These are phyloP conservation scores for Polyommatus iphigenia DNA, from an alignment of 2,888 invertebrate species.

Conservation along the genomic window DNA sequence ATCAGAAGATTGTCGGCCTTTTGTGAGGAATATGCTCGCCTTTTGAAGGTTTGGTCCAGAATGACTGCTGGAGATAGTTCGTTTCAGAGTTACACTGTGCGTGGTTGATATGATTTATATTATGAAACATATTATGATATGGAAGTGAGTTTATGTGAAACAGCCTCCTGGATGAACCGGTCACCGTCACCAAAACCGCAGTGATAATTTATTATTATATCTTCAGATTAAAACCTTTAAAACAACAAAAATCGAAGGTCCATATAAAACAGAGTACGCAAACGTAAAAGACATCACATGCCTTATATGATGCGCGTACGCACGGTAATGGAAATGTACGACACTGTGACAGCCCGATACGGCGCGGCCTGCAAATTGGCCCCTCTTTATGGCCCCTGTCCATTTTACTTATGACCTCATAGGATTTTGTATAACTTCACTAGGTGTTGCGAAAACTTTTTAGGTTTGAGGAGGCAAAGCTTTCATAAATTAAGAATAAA, in stretches of 20 bases:
- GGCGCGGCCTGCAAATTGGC: conserved; percentile 66
- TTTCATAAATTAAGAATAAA: background rate
- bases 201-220: too few species aligned
- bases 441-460: background rate
- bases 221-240: background rate
- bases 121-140: too few species aligned
- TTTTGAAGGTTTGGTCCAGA: too few species aligned
- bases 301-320: conserved; percentile 54
- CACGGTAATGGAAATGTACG: conserved; percentile 72
- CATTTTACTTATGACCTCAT: conserved; percentile 8
- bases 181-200: too few species aligned
- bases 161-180: too few species aligned
- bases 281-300: conserved; percentile 41
- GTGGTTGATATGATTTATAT: too few species aligned
- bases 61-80: too few species aligned
- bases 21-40: too few species aligned
- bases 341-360: conserved; percentile 75
- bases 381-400: conserved; percentile 25
- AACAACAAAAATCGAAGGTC: background rate
- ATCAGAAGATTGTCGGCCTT: too few species aligned
- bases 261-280: conserved; percentile 35
- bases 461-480: background rate
- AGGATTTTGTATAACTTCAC: background rate
- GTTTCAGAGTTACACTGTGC: too few species aligned
- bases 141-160: too few species aligned